A percentile compares a stretch with the other conserved stretches of the same genome.
Conservation (phyloP, 1,140 invertebrate genomes). For the Camponotus vicinus region DNA sequence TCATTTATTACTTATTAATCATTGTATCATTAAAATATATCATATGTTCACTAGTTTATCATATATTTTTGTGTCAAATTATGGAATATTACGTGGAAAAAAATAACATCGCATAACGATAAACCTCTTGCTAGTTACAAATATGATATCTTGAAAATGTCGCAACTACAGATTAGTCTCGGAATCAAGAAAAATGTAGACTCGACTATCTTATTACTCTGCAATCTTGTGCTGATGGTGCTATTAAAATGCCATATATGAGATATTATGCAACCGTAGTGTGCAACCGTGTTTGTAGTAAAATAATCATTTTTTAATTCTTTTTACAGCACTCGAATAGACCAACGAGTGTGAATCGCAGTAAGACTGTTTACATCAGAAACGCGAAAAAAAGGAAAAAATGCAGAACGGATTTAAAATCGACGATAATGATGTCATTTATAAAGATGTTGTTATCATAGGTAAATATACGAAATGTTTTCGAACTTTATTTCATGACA, state of each 20-base stretch:
- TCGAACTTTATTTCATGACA: neutral
- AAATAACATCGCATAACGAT: neutral
- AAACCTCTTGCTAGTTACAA: neutral
- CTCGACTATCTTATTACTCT: neutral
- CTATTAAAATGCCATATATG: neutral
- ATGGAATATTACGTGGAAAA: neutral
- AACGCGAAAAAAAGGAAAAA: slow-evolving; percentile 3
- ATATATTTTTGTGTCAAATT: neutral
- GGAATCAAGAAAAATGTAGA: slow-evolving; percentile 19
- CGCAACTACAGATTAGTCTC: neutral
- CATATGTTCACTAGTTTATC: neutral
- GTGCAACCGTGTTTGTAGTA: neutral
- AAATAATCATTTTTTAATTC: neutral
- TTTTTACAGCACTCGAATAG: slow-evolving; percentile 44
- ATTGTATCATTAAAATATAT: too few species aligned
- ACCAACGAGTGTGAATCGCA: neutral
- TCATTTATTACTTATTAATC: too few species aligned
- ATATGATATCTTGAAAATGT: neutral
- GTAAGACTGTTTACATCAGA: slow-evolving; percentile 7
- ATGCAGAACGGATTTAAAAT: slow-evolving; percentile 62
- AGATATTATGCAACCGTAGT: neutral
- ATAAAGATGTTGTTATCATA: slow-evolving; percentile 89
- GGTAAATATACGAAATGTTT: slow-evolving; percentile 82
- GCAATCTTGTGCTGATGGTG: neutral
- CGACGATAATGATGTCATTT: slow-evolving; percentile 76